A percentile compares a stretch with the other conserved stretches of the same genome.
Evolutionary conservation across 1,140 invertebrate genomes (phyloP).

Genomic region (Drosophila melanica): DNA sequence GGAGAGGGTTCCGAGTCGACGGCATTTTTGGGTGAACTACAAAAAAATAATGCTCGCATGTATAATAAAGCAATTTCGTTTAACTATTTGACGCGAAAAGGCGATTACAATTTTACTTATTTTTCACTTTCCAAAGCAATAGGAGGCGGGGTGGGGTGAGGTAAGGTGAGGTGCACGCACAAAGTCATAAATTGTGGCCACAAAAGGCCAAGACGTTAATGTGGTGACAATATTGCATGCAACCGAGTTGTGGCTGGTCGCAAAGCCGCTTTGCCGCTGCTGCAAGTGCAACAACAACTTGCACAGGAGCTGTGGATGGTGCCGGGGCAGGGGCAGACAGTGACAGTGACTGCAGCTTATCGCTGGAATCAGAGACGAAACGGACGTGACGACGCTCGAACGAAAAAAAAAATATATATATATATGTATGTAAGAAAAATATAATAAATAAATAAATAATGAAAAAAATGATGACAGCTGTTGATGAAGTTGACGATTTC

Average conservation of each 20-base stretch:
- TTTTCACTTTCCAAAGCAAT: slow-evolving; percentile 78
- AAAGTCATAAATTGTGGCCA: slow-evolving; percentile 78
- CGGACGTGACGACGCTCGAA: slow-evolving; percentile 73
- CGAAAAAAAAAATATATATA: not conserved
- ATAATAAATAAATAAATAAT: not conserved
- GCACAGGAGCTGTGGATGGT: slow-evolving; percentile 16
- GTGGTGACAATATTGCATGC: slow-evolving; percentile 82
- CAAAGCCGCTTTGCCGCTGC: slow-evolving; percentile 59
- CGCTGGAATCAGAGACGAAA: slow-evolving; percentile 63
- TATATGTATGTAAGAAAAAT: too few species aligned
- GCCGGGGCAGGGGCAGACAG: slow-evolving; percentile 10
- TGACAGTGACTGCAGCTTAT: slow-evolving; percentile 65
- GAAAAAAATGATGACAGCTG: slow-evolving; percentile 76
- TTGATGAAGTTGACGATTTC: slow-evolving; percentile 82
- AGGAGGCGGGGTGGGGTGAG: slow-evolving; percentile 4
- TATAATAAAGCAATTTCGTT: slow-evolving; percentile 77
- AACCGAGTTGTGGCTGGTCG: slow-evolving; percentile 49
- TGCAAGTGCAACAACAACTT: slow-evolving; percentile 30
- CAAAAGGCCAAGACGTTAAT: slow-evolving; percentile 82
- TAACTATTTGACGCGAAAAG: slow-evolving; percentile 74
- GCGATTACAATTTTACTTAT: slow-evolving; percentile 79
- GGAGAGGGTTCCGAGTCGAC: too few species aligned
- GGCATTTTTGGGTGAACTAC: slow-evolving; percentile 3
- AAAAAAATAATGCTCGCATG: slow-evolving; percentile 13
- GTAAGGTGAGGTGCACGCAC: slow-evolving; percentile 44